phyloP scores from a whole-genome alignment of 2,888 invertebrate species.

The Dichetophora obliterata region DNA sequence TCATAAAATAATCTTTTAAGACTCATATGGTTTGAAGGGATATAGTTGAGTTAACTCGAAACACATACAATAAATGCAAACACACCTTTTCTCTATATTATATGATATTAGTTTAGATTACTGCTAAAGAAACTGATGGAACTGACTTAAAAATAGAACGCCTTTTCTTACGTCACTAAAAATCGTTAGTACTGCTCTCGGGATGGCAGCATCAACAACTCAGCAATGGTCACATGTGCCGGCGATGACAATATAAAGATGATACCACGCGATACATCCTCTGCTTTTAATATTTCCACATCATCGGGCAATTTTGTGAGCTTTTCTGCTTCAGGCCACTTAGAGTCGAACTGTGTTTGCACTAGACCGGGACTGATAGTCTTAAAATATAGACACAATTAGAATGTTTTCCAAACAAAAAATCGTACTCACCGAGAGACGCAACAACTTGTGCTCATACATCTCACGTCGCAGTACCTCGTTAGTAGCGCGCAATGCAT shows the following conservation, averaged over 20 bases:
- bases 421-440: slow-evolving; percentile 57
- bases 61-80: no score
- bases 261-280: slow-evolving; percentile 59
- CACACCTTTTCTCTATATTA: no score
- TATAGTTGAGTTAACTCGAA: no score
- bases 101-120: no score
- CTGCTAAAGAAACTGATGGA: no score
- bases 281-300: slow-evolving; percentile 52
- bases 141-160: no score
- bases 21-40: no score
- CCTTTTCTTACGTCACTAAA: background rate
- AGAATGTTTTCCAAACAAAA: background rate
- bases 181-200: slow-evolving; percentile 54
- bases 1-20: no score
- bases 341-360: slow-evolving; percentile 55
- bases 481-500: slow-evolving; percentile 59
- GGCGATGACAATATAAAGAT: slow-evolving; percentile 57
- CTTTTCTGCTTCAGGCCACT: slow-evolving; percentile 40
- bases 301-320: slow-evolving; percentile 50
- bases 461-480: slow-evolving; percentile 61
- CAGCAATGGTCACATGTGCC: slow-evolving; percentile 57
- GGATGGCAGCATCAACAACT: slow-evolving; percentile 57
- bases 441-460: slow-evolving; percentile 55
- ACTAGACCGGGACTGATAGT: slow-evolving; percentile 62
- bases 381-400: slow-evolving; percentile 47